phyloP scores from a whole-genome alignment of 1,140 invertebrate species.

The Drosophila trapezifrons region DNA sequence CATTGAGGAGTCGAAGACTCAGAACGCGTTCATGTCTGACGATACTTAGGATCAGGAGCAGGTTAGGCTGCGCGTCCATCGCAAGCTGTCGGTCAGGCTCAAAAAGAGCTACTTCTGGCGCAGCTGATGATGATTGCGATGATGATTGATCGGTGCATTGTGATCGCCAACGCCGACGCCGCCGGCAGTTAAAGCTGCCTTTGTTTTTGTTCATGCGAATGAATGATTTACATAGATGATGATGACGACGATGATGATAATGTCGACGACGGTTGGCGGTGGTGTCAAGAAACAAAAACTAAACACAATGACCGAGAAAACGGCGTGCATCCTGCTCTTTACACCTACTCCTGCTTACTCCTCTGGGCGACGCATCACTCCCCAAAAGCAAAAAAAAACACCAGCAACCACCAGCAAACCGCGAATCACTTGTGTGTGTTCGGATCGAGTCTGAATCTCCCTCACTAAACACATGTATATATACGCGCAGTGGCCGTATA shows the following conservation, averaged over 20 bases:
- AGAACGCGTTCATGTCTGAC: constrained; percentile 90
- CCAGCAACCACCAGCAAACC: constrained; percentile 4
- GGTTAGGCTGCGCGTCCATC: constrained; percentile 79
- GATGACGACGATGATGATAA: neutral
- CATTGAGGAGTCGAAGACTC: constrained; percentile 95
- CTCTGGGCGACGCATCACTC: constrained; percentile 27
- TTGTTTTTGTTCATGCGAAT: constrained; percentile 11
- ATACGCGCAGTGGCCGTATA: constrained; percentile 19
- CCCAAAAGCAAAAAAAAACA: neutral
- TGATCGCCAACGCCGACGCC: neutral
- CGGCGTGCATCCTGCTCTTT: constrained; percentile 43
- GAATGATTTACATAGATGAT: constrained; percentile 4
- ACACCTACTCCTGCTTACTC: constrained; percentile 20
- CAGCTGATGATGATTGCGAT: constrained; percentile 76
- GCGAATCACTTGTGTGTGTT: constrained; percentile 36
- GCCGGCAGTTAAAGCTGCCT: constrained; percentile 24
- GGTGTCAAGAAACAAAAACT: constrained; percentile 2
- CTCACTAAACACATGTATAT: neutral
- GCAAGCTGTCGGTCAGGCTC: constrained; percentile 77
- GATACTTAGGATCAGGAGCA: constrained; percentile 84
- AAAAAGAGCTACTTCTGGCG: constrained; percentile 77
- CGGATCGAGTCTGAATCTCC: constrained; percentile 20
- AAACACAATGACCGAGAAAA: constrained; percentile 27
- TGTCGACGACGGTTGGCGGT: constrained; percentile 28
- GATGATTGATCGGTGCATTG: constrained; percentile 36